A percentile compares a stretch with the other conserved stretches of the same genome.
phyloP scores from a whole-genome alignment of 2,797 vertebrate species.

The Halcyon leucocephala region DNA sequence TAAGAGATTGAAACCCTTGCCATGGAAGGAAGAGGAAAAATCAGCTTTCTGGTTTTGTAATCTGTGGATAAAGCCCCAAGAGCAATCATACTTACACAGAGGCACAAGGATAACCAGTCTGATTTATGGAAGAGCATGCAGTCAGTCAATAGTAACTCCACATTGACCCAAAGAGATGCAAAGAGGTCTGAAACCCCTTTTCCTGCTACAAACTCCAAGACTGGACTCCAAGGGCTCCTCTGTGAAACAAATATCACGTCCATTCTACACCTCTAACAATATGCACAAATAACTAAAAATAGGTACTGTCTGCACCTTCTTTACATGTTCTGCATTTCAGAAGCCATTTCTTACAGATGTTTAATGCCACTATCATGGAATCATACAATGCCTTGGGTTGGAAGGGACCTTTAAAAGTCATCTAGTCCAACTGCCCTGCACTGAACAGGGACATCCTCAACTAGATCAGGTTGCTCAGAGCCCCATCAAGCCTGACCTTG shows the following conservation, averaged over 20 bases:
- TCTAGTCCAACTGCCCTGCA: too few relatives aligned
- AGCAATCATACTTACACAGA: neutral
- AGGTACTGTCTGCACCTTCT: neutral
- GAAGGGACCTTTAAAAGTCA: too few relatives aligned
- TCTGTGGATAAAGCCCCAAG: neutral
- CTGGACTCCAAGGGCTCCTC: fast-evolving
- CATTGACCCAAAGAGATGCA: neutral
- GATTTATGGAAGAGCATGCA: neutral
- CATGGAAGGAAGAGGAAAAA: neutral
- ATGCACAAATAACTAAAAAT: neutral
- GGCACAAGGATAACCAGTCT: neutral
- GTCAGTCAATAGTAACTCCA: neutral
- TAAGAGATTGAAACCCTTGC: neutral
- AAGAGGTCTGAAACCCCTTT: neutral
- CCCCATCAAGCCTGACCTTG: too few relatives aligned
- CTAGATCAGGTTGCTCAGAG: too few relatives aligned
- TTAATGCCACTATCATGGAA: neutral
- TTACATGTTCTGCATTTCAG: neutral
- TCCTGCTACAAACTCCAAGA: neutral
- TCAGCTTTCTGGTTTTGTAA: neutral
- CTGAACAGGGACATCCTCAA: too few relatives aligned
- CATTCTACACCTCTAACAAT: neutral
- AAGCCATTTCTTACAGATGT: neutral
- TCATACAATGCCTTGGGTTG: too few relatives aligned
- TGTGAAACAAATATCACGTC: neutral